Percentiles rank a stretch among this genome's conserved stretches.
These are phyloP conservation scores for Frankliniella intonsa DNA, from an alignment of 2,888 invertebrate genomes.

Conservation along the genomic window DNA sequence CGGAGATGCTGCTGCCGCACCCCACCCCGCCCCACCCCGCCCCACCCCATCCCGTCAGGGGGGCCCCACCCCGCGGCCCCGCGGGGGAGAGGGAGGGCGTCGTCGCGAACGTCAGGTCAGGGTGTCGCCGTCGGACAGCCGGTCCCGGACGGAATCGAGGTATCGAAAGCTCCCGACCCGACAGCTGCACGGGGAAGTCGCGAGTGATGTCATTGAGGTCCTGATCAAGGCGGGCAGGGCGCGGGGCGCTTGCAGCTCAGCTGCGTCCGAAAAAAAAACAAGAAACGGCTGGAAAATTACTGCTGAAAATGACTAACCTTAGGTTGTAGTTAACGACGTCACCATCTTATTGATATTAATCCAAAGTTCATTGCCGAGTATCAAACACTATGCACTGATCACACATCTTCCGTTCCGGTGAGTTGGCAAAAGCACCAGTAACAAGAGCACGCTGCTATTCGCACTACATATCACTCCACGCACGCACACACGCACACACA, in stretches of 20 bases:
- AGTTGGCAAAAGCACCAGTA: neutral
- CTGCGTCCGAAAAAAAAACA: neutral
- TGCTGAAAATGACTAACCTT: neutral
- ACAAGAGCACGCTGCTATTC: neutral
- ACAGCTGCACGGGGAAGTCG: neutral
- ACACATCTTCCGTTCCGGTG: neutral
- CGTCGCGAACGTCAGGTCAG: too few species aligned
- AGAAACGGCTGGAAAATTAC: neutral
- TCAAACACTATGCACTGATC: slow-evolving; percentile 14
- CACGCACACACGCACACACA: neutral
- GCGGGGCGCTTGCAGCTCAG: neutral
- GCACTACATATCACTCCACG: neutral
- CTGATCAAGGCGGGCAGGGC: neutral
- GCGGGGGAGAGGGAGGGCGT: too few species aligned
- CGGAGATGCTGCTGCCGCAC: neutral
- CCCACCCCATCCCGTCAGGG: too few species aligned
- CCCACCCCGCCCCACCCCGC: neutral
- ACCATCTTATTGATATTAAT: slow-evolving; percentile 16
- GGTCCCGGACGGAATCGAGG: neutral
- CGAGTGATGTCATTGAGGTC: too few species aligned
- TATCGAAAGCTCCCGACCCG: neutral
- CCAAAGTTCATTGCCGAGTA: slow-evolving; percentile 16
- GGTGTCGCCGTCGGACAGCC: neutral
- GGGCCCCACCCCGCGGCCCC: neutral
- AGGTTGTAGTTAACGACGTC: slow-evolving; percentile 19